Evolutionary conservation across 2,797 vertebrate species (phyloP).

Genomic region (Ciconia nigra): DNA sequence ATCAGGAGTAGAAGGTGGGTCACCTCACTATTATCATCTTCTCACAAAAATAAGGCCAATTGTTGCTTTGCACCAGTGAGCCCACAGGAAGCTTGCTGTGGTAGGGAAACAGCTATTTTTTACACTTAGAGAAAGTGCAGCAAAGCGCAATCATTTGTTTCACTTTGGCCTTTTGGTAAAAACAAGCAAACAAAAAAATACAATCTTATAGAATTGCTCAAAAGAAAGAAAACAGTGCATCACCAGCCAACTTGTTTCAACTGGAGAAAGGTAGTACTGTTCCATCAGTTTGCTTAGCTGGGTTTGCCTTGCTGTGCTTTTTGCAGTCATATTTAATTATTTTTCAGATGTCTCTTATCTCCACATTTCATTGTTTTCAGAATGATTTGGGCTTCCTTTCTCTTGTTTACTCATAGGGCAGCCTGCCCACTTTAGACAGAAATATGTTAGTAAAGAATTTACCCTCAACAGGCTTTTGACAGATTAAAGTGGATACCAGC

Average conservation of each 20-base stretch:
- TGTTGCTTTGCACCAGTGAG: not conserved
- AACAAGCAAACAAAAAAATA: not conserved
- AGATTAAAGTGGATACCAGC: not conserved
- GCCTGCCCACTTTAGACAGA: not conserved
- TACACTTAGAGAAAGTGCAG: not conserved
- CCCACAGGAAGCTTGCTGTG: not conserved
- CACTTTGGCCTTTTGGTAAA: not conserved
- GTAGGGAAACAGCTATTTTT: not conserved
- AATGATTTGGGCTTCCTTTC: not conserved
- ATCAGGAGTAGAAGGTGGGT: not conserved
- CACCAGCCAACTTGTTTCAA: not conserved
- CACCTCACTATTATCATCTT: not conserved
- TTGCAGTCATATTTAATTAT: not conserved
- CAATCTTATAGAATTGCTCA: not conserved
- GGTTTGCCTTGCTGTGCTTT: not conserved
- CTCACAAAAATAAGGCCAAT: not conserved
- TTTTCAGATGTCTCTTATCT: not conserved
- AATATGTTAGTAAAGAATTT: not conserved
- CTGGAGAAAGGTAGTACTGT: not conserved
- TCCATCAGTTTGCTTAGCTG: not conserved
- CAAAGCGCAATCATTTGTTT: not conserved
- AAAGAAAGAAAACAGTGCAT: not conserved
- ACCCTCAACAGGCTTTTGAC: not conserved
- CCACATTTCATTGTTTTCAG: not conserved
- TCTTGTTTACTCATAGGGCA: not conserved